phyloP scores from a whole-genome alignment of 2,113 vertebrate genomes.

The Sisor rabdophorus region DNA sequence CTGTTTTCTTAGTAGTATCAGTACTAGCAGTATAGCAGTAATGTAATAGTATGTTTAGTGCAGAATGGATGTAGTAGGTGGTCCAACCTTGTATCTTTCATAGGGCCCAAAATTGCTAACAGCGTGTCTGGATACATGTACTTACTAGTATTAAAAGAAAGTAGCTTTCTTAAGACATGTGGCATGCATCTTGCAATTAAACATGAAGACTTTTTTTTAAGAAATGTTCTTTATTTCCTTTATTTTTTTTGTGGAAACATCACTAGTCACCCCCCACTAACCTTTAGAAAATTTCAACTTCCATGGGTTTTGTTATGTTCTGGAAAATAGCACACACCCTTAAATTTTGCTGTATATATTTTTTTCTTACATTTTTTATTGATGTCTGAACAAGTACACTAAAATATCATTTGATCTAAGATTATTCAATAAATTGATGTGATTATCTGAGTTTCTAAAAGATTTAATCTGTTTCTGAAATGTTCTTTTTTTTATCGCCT shows the following conservation, averaged over 20 bases:
- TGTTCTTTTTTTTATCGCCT: conserved; percentile 26
- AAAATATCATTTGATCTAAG: not conserved
- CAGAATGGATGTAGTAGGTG: too few species aligned
- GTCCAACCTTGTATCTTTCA: too few species aligned
- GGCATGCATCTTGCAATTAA: not conserved
- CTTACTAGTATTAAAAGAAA: not conserved
- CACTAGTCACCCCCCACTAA: not conserved
- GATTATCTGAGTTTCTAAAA: not conserved
- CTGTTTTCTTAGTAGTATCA: too few species aligned
- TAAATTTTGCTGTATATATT: not conserved
- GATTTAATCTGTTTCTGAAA: conserved; percentile 6
- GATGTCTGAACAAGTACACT: not conserved
- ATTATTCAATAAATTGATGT: not conserved
- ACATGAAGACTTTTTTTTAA: not conserved
- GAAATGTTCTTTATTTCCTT: not conserved
- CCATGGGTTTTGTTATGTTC: not conserved
- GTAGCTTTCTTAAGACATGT: not conserved
- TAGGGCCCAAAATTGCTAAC: too few species aligned
- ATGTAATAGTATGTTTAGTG: too few species aligned
- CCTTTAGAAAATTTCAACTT: not conserved
- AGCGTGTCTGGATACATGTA: not conserved
- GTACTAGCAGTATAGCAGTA: too few species aligned
- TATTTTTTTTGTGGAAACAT: not conserved
- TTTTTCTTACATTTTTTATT: not conserved
- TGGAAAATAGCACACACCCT: not conserved